phyloP scores from a whole-genome alignment of 2,113 vertebrate species.

The Syngnathus typhle region DNA sequence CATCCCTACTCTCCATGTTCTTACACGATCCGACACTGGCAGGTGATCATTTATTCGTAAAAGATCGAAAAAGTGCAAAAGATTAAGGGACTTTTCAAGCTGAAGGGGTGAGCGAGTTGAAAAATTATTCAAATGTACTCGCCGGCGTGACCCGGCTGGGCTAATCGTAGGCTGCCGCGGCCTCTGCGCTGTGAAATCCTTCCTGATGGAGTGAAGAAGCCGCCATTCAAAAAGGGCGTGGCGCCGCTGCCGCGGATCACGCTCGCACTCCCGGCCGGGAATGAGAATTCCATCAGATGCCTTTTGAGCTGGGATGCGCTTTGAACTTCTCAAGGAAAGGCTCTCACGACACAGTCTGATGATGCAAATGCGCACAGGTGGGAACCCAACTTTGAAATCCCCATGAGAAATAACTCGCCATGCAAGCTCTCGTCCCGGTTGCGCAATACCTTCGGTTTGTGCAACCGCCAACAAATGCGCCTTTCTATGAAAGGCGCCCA shows the following conservation, averaged over 20 bases:
- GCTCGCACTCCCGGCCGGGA: constrained; percentile 46
- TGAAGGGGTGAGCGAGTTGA: constrained; percentile 8
- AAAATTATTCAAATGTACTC: constrained; percentile 23
- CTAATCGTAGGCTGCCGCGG: constrained; percentile 43
- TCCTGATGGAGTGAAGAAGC: constrained; percentile 59
- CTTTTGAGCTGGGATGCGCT: constrained; percentile 51
- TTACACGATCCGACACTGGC: background rate
- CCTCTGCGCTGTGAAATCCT: constrained; percentile 59
- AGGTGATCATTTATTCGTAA: background rate
- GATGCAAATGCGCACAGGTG: constrained; percentile 51
- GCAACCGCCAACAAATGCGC: constrained; percentile 35
- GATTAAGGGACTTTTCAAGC: constrained; percentile 1
- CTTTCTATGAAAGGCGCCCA: constrained; percentile 28
- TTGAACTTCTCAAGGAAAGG: constrained; percentile 63
- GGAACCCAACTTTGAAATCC: constrained; percentile 63
- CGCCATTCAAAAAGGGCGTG: constrained; percentile 49
- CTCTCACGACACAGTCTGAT: constrained; percentile 59
- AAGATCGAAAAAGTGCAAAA: background rate
- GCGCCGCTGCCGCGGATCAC: constrained; percentile 48
- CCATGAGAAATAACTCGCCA: constrained; percentile 41
- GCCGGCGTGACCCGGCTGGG: constrained; percentile 28
- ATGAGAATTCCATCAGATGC: constrained; percentile 61
- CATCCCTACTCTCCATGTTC: background rate
- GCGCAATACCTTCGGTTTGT: constrained; percentile 38
- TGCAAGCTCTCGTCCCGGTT: constrained; percentile 46